Percentiles rank a stretch among this genome's conserved stretches.
Evolutionary conservation across 2,113 vertebrate species (phyloP).

Genomic region (Hystrix cristata): DNA sequence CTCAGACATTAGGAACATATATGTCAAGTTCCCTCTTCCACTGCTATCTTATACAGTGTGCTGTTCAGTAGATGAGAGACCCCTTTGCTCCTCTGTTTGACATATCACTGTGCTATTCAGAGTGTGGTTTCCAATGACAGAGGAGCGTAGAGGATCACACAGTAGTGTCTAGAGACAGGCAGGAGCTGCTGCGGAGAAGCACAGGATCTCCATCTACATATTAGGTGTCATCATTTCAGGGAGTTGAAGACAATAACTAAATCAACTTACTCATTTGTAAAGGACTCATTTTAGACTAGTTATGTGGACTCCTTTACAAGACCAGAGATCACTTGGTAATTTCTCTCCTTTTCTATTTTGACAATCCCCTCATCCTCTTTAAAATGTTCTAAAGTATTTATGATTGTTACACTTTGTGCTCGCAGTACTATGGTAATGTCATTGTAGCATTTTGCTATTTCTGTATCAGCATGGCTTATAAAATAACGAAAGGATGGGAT

Average conservation of each 20-base stretch:
- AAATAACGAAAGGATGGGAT: neutral
- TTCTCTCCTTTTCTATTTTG: neutral
- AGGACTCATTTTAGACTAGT: neutral
- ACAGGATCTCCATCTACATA: neutral
- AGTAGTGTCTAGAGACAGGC: neutral
- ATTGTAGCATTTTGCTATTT: neutral
- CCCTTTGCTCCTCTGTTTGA: neutral
- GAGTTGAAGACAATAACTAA: neutral
- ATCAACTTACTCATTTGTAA: neutral
- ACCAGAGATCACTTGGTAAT: neutral
- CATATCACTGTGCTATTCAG: neutral
- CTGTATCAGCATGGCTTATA: neutral
- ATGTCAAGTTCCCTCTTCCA: accelerated
- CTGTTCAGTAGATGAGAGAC: neutral
- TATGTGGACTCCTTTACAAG: neutral
- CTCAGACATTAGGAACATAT: neutral
- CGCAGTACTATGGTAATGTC: neutral
- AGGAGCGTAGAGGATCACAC: no score
- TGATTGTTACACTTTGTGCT: neutral
- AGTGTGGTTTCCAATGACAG: neutral
- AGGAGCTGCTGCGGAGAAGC: neutral
- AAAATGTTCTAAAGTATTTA: neutral
- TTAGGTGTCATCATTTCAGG: neutral
- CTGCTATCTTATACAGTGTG: neutral
- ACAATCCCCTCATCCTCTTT: neutral